Evolutionary conservation across 2,888 invertebrate genomes (phyloP), one percentile per base, ranked within the genome.

Genomic region (Tetanocera ferruginea): DNA sequence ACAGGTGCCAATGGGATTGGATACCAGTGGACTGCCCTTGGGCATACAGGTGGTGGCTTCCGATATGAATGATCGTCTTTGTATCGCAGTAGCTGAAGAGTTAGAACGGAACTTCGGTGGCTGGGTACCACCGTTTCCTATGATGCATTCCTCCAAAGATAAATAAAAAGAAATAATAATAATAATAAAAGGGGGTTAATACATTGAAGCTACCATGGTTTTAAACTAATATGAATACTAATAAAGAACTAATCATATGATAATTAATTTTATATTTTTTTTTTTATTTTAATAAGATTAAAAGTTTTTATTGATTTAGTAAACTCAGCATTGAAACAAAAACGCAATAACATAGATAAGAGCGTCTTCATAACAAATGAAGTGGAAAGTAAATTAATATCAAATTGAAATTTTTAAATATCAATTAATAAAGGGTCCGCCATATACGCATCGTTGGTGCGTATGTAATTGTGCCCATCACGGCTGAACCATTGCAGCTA

Each of bases 41-140:
- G 98, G 98, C 25, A 91, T 98, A 78, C 98, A 98, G 91, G 95
- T 97, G 1, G 92, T 97, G n/a, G 94, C 95, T 3, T 94, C 94
- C 76, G 92, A 94, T 80, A 92, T 95, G 86, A 95, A 96, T 84
- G 98, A 98, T 88, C 93, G 94, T 79, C 88, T 97, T 67, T 95
- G 96, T 81, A 89, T 99, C 70, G 96, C 97, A n/a, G 94, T 98
- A 2, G 98, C 98, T 1, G 92, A 94, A 86, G 97, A 97, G 87
- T 88, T 98, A 73, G 97, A 97, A 85, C 93, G 93, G 82, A 94
- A 93, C 2, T 97, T 97, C 86, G 97, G 97, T 60, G 98, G 98
- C 4, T 98, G 98, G 98, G 92, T 93, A 57, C 92, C 94, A 80
- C 95, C 95, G 5, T 91, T 91, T 79, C 86, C 83, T 55, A 77